Evolutionary conservation across 2,797 vertebrate species (phyloP), one percentile per base, ranked within the genome.

Genomic region (Falco concolor): DNA sequence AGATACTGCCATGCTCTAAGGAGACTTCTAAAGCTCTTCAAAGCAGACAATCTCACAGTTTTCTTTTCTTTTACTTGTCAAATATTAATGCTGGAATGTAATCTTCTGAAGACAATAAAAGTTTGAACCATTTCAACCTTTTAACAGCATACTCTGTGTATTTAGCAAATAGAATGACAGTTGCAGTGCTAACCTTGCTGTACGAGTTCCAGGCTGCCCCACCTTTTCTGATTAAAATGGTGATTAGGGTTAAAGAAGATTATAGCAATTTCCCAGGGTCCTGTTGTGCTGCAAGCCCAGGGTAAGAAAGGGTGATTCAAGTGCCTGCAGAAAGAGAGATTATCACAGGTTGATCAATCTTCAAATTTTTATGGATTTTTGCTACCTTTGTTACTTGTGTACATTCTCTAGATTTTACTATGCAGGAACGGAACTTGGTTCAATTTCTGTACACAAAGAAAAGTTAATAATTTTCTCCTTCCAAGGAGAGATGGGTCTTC

Each of bases 161-260:
- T 87, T 89, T 93, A 89, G 81, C 65, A 91, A 91, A 84, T 86
- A 60, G 61, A 84, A 67, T 70, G 67, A 78, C 77, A 88, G 74
- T 82, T 84, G 44, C 74, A 49, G 73, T 28, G 65, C 65, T 91
- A 73, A 82, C 83, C 56, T 74, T 73, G 25, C 61, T 92, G 69
- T 78, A 81, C 9, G 9, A 84, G 88, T 92, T 95, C 81, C 68
- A 87, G 56, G 40, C 36, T 72, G 61, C n/a, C 47, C 56, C 79
- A 93, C 63, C 69, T 90, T 87, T 78, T 87, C 60, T 93, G 70
- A 96, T 94, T 94, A 86, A 93, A 93, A 96, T 90, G 83, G 20
- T 94, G 88, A 92, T 95, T 60, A 91, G 76, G 77, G 81, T 79
- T 88, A 89, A 78, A 96, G 77, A 63, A 85, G 83, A 91, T 93